Percentiles rank a stretch among this genome's conserved stretches.
phyloP scores from a whole-genome alignment of 2,888 invertebrate species.

The Leptinotarsa haldemani region DNA sequence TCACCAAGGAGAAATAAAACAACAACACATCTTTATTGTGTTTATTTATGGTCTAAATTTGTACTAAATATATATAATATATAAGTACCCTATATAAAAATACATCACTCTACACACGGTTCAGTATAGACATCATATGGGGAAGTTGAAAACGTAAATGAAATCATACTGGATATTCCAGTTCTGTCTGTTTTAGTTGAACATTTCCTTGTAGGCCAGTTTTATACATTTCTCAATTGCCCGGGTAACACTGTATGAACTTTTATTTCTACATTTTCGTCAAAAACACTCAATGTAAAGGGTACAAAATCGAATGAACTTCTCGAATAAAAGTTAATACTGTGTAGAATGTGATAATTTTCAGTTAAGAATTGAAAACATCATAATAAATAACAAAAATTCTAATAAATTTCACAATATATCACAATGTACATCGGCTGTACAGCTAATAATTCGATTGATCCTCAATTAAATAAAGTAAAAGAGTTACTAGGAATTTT shows the following conservation, averaged over 20 bases:
- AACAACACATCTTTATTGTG: slow-evolving; percentile 26
- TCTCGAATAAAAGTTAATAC: slow-evolving; percentile 44
- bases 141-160: slow-evolving; percentile 42
- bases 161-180: slow-evolving; percentile 6
- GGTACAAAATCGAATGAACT: slow-evolving; percentile 18
- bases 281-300: slow-evolving; percentile 9
- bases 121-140: slow-evolving; percentile 54
- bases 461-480: slow-evolving; percentile 42
- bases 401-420: slow-evolving; percentile 55
- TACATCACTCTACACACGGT: slow-evolving; percentile 66
- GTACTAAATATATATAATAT: slow-evolving; percentile 66
- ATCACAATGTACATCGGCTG: slow-evolving; percentile 60
- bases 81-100: slow-evolving; percentile 67
- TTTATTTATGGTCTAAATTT: slow-evolving; percentile 62
- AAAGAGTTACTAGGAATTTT: slow-evolving; percentile 34
- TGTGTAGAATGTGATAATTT: slow-evolving; percentile 39
- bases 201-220: slow-evolving; percentile 23
- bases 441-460: slow-evolving; percentile 61
- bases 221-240: slow-evolving; percentile 1
- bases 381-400: slow-evolving; percentile 35
- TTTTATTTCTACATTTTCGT: slow-evolving; percentile 35
- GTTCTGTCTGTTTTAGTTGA: slow-evolving; percentile 5
- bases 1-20: neutral
- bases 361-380: slow-evolving; percentile 22
- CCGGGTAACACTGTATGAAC: slow-evolving; percentile 39